Evolutionary conservation across 2,113 vertebrate genomes (phyloP).

Genomic region (Gasterosteus nipponicus): DNA sequence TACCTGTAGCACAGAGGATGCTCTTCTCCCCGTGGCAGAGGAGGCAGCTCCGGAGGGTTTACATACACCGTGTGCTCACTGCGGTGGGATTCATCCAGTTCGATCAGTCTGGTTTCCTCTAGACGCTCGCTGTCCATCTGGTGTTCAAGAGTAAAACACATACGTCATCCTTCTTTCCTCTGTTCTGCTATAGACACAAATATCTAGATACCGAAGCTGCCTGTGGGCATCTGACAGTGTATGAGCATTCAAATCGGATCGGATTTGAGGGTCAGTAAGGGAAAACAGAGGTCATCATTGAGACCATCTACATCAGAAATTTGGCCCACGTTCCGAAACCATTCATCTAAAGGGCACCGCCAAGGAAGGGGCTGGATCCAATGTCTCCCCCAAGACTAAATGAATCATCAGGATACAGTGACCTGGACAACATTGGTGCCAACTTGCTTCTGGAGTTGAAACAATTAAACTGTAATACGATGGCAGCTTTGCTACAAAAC

Average conservation of each 20-base stretch:
- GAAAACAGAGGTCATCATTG: slow-evolving; percentile 38
- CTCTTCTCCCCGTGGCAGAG: slow-evolving; percentile 91
- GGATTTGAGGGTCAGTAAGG: slow-evolving; percentile 33
- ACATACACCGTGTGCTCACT: slow-evolving; percentile 98
- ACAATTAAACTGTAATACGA: slow-evolving; percentile 47
- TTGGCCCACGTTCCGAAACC: neutral
- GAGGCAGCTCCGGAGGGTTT: slow-evolving; percentile 95
- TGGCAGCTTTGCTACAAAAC: slow-evolving; percentile 46
- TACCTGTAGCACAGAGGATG: slow-evolving; percentile 94
- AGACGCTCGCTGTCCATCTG: slow-evolving; percentile 91
- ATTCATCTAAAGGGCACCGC: slow-evolving; percentile 40
- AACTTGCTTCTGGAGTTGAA: slow-evolving; percentile 42
- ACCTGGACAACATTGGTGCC: slow-evolving; percentile 66
- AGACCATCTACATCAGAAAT: slow-evolving; percentile 24
- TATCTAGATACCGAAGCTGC: neutral
- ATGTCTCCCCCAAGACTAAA: slow-evolving; percentile 41
- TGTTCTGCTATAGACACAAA: slow-evolving; percentile 16
- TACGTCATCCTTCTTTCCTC: neutral
- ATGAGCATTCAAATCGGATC: slow-evolving; percentile 31
- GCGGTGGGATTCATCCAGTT: slow-evolving; percentile 94
- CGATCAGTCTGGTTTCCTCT: slow-evolving; percentile 91
- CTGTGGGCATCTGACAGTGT: slow-evolving; percentile 10
- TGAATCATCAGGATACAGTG: slow-evolving; percentile 59
- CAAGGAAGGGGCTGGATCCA: slow-evolving; percentile 39
- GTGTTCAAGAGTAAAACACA: slow-evolving; percentile 57